phyloP scores from a whole-genome alignment of 2,888 invertebrate genomes.

The Eupithecia subfuscata region DNA sequence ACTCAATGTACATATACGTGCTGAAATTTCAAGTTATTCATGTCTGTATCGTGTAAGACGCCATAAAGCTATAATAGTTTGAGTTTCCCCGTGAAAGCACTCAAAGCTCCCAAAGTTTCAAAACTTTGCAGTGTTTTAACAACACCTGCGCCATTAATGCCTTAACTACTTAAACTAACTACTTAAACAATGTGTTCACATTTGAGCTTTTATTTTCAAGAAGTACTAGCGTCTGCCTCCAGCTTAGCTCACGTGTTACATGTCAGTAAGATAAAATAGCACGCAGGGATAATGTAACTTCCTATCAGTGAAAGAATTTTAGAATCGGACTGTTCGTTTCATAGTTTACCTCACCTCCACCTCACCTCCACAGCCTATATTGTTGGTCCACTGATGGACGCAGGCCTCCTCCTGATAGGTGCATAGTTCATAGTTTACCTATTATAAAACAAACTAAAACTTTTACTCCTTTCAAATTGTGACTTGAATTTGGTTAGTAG shows the following conservation, averaged over 20 bases:
- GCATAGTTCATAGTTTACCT: background rate
- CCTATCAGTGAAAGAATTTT: background rate
- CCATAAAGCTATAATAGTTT: constrained; percentile 5
- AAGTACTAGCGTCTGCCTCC: background rate
- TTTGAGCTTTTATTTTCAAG: background rate
- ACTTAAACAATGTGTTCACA: constrained; percentile 8
- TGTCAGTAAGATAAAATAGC: background rate
- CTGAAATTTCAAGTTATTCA: background rate
- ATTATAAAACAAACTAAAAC: background rate
- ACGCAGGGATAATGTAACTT: background rate
- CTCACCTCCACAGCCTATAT: no score
- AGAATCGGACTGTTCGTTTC: background rate
- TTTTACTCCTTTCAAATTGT: background rate
- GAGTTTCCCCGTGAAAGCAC: background rate
- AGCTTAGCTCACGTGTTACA: background rate
- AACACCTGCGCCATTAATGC: constrained; percentile 16
- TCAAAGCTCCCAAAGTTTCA: constrained; percentile 7
- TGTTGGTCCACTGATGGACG: no score
- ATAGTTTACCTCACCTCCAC: background rate
- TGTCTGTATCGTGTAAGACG: background rate
- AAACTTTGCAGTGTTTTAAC: constrained; percentile 27
- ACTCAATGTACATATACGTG: no score
- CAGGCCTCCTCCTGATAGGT: no score
- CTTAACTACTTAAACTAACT: background rate
- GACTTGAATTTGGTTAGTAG: background rate